Evolutionary conservation across 2,888 invertebrate genomes (phyloP), one percentile per base, ranked within the genome.

Genomic region (Saturnia pavonia): DNA sequence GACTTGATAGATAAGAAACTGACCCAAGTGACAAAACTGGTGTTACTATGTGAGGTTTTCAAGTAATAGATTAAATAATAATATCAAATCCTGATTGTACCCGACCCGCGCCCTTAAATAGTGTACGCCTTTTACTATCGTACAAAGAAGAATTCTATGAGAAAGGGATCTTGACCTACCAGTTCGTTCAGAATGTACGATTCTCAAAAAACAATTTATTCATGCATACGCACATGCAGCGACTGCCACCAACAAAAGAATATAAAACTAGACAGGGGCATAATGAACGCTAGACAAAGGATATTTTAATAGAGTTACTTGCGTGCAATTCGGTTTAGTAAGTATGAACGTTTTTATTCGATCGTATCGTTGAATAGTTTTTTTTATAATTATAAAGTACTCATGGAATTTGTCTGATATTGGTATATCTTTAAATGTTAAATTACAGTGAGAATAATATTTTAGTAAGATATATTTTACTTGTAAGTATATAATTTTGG

Each of bases 111-210:
- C 93, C 93, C 91, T 91, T 91, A 89, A 87, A 91, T 91, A 91
- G 89, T 85, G 81, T 85, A 90, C 89, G 91, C 88, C 88, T 91
- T 91, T 91, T 88, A 91, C 92, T 91, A 92, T 88, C 79, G 84
- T 84, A 92, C 91, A 92, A 92, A 91, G 80, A 87, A 85, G 76
- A 89, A 84, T 86, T 93, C 92, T 93, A 93, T 93, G 92, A 94
- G 94, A 93, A 94, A 91, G 88, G 92, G 89, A 92, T 92, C 93
- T 91, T 91, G 93, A 93, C 91, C 92, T 93, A 93, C 93, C 93
- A 94, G 94, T 94, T 93, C 89, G 85, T 88, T 87, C 87, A 83
- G 88, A 89, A 87, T 84, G 85, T 88, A 88, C 88, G 81, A 88
- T 85, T 91, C 88, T 88, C 85, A 89, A 91, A n/a, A 90, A 91